phyloP scores from a whole-genome alignment of 2,113 vertebrate species.

The Apaloderma vittatum region DNA sequence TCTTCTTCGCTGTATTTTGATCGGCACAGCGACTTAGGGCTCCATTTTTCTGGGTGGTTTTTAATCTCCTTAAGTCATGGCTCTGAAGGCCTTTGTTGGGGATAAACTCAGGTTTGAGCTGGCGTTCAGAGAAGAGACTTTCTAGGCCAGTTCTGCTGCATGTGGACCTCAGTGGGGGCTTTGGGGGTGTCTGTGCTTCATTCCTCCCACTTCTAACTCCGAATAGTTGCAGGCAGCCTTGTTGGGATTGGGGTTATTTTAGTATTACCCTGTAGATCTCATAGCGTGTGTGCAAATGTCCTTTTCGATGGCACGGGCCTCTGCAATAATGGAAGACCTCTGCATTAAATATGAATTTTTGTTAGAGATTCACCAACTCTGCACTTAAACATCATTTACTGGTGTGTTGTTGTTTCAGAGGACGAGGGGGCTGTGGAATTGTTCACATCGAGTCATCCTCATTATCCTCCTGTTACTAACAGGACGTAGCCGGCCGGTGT shows the following conservation, averaged over 20 bases:
- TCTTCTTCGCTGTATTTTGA: constrained; percentile 73
- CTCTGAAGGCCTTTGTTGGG: constrained; percentile 50
- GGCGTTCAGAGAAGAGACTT: constrained; percentile 16
- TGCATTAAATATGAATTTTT: not conserved
- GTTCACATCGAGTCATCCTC: not conserved
- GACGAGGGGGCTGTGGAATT: not conserved
- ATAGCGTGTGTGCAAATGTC: not conserved
- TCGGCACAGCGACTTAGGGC: constrained; percentile 46
- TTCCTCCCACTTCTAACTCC: not conserved
- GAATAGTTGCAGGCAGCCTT: not conserved
- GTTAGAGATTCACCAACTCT: not conserved
- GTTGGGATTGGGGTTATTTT: not conserved
- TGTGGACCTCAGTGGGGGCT: not conserved
- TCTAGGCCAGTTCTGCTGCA: not conserved
- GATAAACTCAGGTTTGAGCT: constrained; percentile 26
- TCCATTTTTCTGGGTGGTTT: constrained; percentile 67
- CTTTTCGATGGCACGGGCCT: not conserved
- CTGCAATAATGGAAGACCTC: not conserved
- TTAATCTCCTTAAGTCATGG: constrained; percentile 68
- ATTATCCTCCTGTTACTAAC: not conserved
- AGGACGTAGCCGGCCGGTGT: fast-evolving
- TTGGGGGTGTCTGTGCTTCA: not conserved
- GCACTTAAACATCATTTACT: not conserved
- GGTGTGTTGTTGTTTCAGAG: not conserved
- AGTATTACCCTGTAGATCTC: not conserved